Conservation (phyloP, 1,140 invertebrate species). For the Drosophila malerkotliana region DNA sequence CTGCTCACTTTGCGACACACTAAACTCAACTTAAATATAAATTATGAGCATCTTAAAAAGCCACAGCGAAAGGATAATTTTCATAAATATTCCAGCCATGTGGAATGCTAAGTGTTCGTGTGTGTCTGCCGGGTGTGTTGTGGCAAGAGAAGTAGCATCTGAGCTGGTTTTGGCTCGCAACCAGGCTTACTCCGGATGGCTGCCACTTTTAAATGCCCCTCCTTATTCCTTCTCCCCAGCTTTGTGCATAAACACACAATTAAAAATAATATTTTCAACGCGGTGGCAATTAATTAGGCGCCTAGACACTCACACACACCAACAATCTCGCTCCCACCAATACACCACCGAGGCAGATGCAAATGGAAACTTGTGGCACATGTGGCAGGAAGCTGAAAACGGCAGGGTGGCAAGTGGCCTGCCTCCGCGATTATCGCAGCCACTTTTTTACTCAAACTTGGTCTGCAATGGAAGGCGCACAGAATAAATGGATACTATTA, state of each 20-base stretch:
- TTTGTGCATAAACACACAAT: constrained; percentile 77
- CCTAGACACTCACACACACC: constrained; percentile 22
- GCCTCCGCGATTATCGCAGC: constrained; percentile 39
- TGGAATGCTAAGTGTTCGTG: constrained; percentile 4
- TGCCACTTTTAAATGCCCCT: constrained; percentile 32
- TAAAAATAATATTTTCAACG: constrained; percentile 83
- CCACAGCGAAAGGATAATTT: constrained; percentile 82
- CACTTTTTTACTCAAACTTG: constrained; percentile 31
- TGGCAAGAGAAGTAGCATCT: constrained; percentile 29
- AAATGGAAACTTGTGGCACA: constrained; percentile 37
- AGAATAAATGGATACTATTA: constrained; percentile 51
- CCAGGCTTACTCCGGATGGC: constrained; percentile 28
- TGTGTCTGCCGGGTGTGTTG: constrained; percentile 21
- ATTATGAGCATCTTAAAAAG: constrained; percentile 83
- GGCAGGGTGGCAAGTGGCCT: constrained; percentile 2
- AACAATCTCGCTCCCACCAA: not conserved
- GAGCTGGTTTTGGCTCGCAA: constrained; percentile 49
- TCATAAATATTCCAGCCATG: constrained; percentile 77
- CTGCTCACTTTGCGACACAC: constrained; percentile 67
- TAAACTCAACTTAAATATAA: constrained; percentile 82
- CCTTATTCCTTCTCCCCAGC: constrained; percentile 9
- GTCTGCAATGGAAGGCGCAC: not conserved
- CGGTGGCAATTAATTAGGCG: constrained; percentile 77
- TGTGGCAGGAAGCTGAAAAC: constrained; percentile 18
- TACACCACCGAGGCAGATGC: constrained; percentile 17